Conservation (phyloP, 2,888 invertebrate genomes). For the Unio pictorum region DNA sequence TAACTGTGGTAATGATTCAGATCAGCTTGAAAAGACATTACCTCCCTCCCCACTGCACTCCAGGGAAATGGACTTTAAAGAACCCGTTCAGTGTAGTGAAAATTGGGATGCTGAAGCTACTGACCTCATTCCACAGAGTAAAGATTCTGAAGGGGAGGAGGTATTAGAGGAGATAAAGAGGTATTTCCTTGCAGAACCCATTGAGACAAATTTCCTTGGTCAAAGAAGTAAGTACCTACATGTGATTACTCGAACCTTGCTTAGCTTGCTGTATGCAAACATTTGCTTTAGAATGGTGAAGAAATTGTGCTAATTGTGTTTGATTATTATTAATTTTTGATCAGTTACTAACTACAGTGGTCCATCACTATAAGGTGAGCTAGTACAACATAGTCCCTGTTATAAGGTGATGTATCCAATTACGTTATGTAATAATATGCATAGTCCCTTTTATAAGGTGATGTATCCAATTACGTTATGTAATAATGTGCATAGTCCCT, state of each 20-base stretch:
- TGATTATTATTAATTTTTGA: too few relatives aligned
- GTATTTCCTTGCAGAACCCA: conserved; percentile 49
- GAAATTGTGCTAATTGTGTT: too few relatives aligned
- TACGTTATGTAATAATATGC: too few relatives aligned
- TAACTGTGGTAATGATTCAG: conserved; percentile 27
- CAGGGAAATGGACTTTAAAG: conserved; percentile 18
- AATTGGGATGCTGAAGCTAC: conserved; percentile 19
- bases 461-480: too few relatives aligned
- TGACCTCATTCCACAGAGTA: background rate
- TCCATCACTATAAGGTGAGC: too few relatives aligned
- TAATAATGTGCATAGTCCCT: too few relatives aligned
- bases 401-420: too few relatives aligned
- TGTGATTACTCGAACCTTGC: background rate
- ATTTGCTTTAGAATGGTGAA: background rate
- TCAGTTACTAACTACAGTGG: too few relatives aligned
- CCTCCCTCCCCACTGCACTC: conserved; percentile 22
- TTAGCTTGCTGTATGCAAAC: too few relatives aligned
- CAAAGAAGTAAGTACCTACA: conserved; percentile 48
- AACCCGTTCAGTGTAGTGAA: conserved; percentile 8
- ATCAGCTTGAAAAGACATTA: conserved; percentile 12
- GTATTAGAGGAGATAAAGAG: conserved; percentile 39
- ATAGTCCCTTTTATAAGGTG: too few relatives aligned
- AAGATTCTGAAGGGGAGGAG: conserved; percentile 20
- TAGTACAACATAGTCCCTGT: too few relatives aligned
- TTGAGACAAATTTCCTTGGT: conserved; percentile 34